Evolutionary conservation across 2,797 vertebrate genomes (phyloP).

Genomic region (Crenuchus spilurus): DNA sequence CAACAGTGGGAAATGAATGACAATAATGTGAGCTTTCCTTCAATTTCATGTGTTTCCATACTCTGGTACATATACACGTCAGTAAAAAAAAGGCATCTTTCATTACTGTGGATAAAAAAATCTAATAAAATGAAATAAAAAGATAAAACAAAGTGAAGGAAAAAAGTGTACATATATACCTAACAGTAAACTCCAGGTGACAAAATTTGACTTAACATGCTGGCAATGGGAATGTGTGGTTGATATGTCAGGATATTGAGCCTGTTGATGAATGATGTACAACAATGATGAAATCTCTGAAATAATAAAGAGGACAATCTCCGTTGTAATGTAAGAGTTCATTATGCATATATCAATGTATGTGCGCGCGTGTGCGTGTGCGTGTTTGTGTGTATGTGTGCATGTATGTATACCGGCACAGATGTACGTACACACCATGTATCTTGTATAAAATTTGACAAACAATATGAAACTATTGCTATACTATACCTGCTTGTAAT

Average conservation of each 20-base stretch:
- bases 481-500: constrained; percentile 92
- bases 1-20: constrained; percentile 29
- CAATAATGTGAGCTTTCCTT: constrained; percentile 48
- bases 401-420: constrained; percentile 72
- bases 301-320: constrained; percentile 80
- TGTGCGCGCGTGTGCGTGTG: constrained; percentile 66
- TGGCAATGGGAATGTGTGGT: constrained; percentile 65
- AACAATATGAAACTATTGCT: constrained; percentile 77
- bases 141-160: neutral
- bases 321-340: constrained; percentile 74
- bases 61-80: constrained; percentile 61
- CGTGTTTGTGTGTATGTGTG: constrained; percentile 58
- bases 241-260: constrained; percentile 22
- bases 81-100: constrained; percentile 44
- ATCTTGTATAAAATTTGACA: constrained; percentile 82
- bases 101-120: constrained; percentile 55
- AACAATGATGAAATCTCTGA: constrained; percentile 51
- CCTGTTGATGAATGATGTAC: constrained; percentile 35
- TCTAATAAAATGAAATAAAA: neutral
- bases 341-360: constrained; percentile 74
- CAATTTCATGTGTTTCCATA: constrained; percentile 64
- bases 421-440: constrained; percentile 81
- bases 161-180: constrained; percentile 52
- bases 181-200: constrained; percentile 35
- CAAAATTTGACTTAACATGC: constrained; percentile 31